Conservation (phyloP, 2,797 vertebrate genomes). For the Lacerta agilis region DNA sequence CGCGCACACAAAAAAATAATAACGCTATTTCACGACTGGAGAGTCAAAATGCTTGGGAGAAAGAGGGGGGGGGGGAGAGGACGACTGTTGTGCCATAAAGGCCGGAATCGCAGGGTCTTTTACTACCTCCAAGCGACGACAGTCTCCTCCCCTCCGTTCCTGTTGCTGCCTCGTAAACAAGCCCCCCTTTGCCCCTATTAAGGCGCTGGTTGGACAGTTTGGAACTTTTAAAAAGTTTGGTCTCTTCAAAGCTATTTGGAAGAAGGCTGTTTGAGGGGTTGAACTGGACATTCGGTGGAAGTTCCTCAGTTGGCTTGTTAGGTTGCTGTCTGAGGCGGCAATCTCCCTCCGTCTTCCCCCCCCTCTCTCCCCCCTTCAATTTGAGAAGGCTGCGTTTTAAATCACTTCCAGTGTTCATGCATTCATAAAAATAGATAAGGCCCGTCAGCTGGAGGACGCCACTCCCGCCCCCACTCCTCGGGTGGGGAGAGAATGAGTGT, state of each 20-base stretch:
- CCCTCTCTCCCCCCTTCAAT: not conserved
- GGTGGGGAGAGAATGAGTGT: conserved; percentile 61
- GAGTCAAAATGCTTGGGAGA: not conserved
- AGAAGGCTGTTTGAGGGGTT: conserved; percentile 19
- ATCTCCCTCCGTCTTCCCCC: not conserved
- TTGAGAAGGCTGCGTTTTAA: conserved; percentile 20
- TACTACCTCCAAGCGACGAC: conserved; percentile 39
- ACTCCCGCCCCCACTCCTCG: not conserved
- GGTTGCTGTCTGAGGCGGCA: not conserved
- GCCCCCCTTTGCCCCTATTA: not conserved
- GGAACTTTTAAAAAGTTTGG: conserved; percentile 15
- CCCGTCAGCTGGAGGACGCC: not conserved
- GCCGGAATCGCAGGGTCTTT: conserved; percentile 22
- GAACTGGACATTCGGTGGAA: not conserved
- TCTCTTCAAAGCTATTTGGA: conserved; percentile 12
- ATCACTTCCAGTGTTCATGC: conserved; percentile 29
- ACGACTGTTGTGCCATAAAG: conserved; percentile 11
- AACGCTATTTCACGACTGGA: not conserved
- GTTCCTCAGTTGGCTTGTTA: not conserved
- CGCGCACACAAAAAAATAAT: not conserved
- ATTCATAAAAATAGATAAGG: conserved; percentile 57
- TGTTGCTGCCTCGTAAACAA: not conserved
- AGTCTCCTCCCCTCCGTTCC: not conserved
- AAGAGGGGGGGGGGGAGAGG: too few relatives aligned
- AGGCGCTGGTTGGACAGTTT: not conserved